Percentiles rank a stretch among this genome's conserved stretches.
Evolutionary conservation across 2,888 invertebrate genomes (phyloP).

Genomic region (Spilosoma lubricipeda): DNA sequence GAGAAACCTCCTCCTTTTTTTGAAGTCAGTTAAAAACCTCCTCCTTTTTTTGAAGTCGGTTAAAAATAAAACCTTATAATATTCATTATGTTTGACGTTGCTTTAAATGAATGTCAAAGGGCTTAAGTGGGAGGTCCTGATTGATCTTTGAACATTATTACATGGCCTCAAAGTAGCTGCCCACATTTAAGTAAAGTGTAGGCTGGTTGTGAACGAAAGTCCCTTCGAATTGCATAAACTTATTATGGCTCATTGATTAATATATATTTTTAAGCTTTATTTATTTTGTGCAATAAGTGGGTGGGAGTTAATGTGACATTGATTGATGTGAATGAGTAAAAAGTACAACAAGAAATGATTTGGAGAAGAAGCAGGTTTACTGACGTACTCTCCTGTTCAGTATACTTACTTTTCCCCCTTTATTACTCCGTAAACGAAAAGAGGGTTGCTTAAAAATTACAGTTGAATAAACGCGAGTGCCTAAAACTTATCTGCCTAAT

Average conservation of each 20-base stretch:
- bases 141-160: slow-evolving; percentile 46
- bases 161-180: slow-evolving; percentile 52
- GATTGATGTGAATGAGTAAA: background rate
- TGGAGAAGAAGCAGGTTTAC: too few species aligned
- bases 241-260: background rate
- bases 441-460: too few species aligned
- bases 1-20: too few species aligned
- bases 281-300: background rate
- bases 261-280: background rate
- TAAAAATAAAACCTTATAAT: too few species aligned
- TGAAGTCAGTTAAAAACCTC: too few species aligned
- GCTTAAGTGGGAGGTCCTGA: slow-evolving; percentile 43
- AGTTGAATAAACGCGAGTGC: too few species aligned
- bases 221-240: slow-evolving; percentile 23
- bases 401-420: too few species aligned
- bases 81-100: background rate
- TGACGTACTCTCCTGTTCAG: too few species aligned
- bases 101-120: slow-evolving; percentile 25
- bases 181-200: slow-evolving; percentile 31
- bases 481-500: too few species aligned
- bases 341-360: too few species aligned
- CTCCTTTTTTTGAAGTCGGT: too few species aligned
- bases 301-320: background rate
- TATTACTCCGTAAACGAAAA: too few species aligned
- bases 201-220: slow-evolving; percentile 23